Evolutionary conservation across 2,888 invertebrate genomes (phyloP), one percentile per base, ranked within the genome.

Genomic region (Bimastos eiseni): DNA sequence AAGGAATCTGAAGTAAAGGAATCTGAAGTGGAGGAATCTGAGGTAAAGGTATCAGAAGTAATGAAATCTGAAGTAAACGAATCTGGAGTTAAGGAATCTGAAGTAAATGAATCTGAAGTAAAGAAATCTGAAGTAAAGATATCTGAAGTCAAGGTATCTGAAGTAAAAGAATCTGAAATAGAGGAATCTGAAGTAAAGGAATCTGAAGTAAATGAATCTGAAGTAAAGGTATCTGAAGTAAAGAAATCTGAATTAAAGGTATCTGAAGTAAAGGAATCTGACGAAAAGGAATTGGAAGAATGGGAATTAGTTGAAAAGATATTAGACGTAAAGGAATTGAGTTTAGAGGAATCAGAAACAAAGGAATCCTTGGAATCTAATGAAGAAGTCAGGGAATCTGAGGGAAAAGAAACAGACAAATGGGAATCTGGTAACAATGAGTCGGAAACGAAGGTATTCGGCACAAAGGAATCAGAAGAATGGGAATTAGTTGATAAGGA

Each of bases 401-500:
- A n/a, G 4, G 70, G n/a, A 70, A 70, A 70, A n/a, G 70, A 70
- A 70, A 11, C 70, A 70, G 70, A 70, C 0, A 13, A 11, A n/a
- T 8, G 4, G 70, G 70, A n/a, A n/a, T 70, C 70, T 0, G 70
- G n/a, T 30, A 8, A n/a, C 30, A 70, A 11, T 30, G 70, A n/a
- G n/a, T 0, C 70, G 13, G 11, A 70, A 70, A 3, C 70, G n/a
- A 70, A 3, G 70, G 70, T n/a, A n/a, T 70, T n/a, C 5, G 70
- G 11, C 8, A 70, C n/a, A 70, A 70, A n/a, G 70, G 70, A 70
- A 70, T 70, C 11, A 8, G n/a, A 70, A n/a, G 70, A 70, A n/a
- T n/a, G n/a, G 70, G 70, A 70, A n/a, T 70, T n/a, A 70, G 70
- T 30, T n/a, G 70, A 70, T n/a, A 70, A 70, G 70, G 70, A 70